These are phyloP conservation scores for Chloroclysta siterata DNA, from an alignment of 2,888 invertebrate species.

Conservation along the genomic window DNA sequence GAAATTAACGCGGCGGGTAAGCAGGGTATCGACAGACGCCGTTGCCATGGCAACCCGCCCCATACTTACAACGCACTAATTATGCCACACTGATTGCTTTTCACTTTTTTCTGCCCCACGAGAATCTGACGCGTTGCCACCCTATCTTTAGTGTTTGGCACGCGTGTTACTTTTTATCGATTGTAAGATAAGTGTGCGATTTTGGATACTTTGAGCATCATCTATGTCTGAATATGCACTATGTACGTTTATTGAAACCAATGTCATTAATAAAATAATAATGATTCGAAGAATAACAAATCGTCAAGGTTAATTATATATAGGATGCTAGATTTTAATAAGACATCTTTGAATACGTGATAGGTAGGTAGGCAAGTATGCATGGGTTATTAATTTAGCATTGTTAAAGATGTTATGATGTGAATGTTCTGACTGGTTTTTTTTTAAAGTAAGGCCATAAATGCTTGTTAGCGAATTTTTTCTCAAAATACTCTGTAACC, in stretches of 20 bases:
- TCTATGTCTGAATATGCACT: background rate
- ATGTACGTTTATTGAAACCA: background rate
- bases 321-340: too few species aligned
- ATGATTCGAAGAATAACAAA: too few species aligned
- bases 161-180: constrained; percentile 59
- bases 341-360: too few species aligned
- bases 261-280: too few species aligned
- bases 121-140: constrained; percentile 75
- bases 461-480: too few species aligned
- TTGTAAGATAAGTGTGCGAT: constrained; percentile 52
- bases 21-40: constrained; percentile 79
- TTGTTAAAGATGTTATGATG: too few species aligned
- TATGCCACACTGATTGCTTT: constrained; percentile 85
- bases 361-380: too few species aligned
- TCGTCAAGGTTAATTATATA: too few species aligned
- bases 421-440: too few species aligned
- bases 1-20: constrained; percentile 81
- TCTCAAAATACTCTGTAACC: too few species aligned
- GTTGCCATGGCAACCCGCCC: constrained; percentile 80
- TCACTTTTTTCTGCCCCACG: constrained; percentile 81
- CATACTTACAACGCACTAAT: constrained; percentile 84
- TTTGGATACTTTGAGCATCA: constrained; percentile 19
- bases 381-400: too few species aligned
- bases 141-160: constrained; percentile 72
- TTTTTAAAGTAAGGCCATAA: too few species aligned